Conservation (phyloP, 2,888 invertebrate species). For the Crepidodera aurea region DNA sequence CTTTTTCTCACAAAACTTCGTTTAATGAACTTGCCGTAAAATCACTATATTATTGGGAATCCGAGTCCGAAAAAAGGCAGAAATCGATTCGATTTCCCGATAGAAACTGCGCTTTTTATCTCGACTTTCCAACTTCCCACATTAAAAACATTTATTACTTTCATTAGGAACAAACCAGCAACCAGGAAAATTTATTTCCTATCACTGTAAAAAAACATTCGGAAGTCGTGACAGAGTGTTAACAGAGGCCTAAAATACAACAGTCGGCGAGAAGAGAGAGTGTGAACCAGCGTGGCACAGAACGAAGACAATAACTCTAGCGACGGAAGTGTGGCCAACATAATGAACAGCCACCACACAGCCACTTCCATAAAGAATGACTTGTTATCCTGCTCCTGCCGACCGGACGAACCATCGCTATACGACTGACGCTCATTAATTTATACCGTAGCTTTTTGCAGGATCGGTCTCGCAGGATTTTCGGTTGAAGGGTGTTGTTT, state of each 20-base stretch:
- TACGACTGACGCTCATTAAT: slow-evolving; percentile 32
- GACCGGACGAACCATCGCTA: slow-evolving; percentile 28
- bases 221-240: slow-evolving; percentile 4
- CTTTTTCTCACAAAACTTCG: background rate
- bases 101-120: background rate
- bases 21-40: background rate
- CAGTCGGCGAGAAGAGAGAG: slow-evolving; percentile 25
- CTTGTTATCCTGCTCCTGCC: slow-evolving; percentile 41
- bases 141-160: slow-evolving; percentile 7
- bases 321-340: slow-evolving; percentile 40
- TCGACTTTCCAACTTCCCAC: background rate
- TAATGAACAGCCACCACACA: slow-evolving; percentile 42
- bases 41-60: background rate
- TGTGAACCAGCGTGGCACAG: slow-evolving; percentile 34
- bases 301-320: slow-evolving; percentile 42
- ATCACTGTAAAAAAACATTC: slow-evolving; percentile 11
- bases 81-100: background rate
- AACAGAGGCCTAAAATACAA: slow-evolving; percentile 17
- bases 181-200: slow-evolving; percentile 1
- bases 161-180: background rate
- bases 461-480: slow-evolving; percentile 13
- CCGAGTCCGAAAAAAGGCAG: background rate
- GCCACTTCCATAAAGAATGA: slow-evolving; percentile 42
- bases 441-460: slow-evolving; percentile 25
- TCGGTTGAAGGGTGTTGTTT: too few species aligned